phyloP scores from a whole-genome alignment of 2,888 invertebrate genomes.

The Ornithoptera alexandrae region DNA sequence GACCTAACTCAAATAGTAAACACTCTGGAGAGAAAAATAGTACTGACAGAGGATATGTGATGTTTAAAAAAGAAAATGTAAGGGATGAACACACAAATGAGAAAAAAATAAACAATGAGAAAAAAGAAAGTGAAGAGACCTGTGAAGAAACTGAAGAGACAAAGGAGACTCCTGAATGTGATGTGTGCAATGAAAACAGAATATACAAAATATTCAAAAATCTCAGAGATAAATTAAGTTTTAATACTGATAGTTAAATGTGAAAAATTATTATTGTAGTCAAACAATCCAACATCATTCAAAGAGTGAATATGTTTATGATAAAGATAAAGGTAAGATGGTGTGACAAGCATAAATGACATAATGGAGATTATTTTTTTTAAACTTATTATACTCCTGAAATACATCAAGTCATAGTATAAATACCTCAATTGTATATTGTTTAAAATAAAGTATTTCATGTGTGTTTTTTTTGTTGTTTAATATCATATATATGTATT shows the following conservation, averaged over 20 bases:
- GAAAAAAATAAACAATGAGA: conserved; percentile 26
- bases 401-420: background rate
- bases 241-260: conserved; percentile 39
- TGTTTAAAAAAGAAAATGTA: background rate
- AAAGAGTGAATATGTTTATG: background rate
- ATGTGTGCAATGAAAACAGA: conserved; percentile 61
- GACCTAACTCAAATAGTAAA: background rate
- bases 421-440: background rate
- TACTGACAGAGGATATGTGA: background rate
- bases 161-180: conserved; percentile 43
- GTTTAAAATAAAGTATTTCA: background rate
- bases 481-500: no score
- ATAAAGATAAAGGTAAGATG: background rate
- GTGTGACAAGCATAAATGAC: conserved; percentile 7
- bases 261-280: background rate
- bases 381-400: background rate
- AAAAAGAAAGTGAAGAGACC: conserved; percentile 21
- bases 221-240: conserved; percentile 62
- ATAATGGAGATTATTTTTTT: conserved; percentile 16
- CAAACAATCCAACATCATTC: background rate
- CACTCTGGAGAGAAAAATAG: background rate
- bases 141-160: conserved; percentile 18
- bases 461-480: no score
- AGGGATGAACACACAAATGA: background rate
- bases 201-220: conserved; percentile 60